Evolutionary conservation across 2,888 invertebrate species (phyloP), one percentile per base, ranked within the genome.

Genomic region (Cyaniris semiargus): DNA sequence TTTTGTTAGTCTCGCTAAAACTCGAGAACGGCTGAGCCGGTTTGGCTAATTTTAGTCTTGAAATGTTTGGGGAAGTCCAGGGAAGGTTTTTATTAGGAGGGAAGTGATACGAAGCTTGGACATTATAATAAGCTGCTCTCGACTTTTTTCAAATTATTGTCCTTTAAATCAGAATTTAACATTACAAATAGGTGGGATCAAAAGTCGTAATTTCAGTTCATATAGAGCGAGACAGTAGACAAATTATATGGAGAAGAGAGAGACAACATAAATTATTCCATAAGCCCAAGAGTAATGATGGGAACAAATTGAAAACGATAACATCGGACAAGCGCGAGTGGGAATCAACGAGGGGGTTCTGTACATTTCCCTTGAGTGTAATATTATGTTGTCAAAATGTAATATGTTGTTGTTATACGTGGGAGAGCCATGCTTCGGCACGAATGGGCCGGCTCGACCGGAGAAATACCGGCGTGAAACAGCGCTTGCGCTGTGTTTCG

Each of bases 221-320:
- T 34, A 70, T n/a, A 34, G 70, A 34, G n/a, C 70, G 70, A 31
- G 70, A 70, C 70, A 60, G 60, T 13, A 1, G 60, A 27, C 60
- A 60, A 60, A 60, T 60, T 58, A 58, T 10, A 21, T 18, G 53
- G 18, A 53, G 3, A 71, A 38, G 21, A 71, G 71, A n/a, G 71
- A 38, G 71, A 71, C n/a, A 38, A 71, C n/a, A 71, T 71, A 38
- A 71, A 71, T 71, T 71, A 66, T 38, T 34, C n/a, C 38, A 38
- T 71, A 38, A 71, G 66, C 66, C 66, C 66, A 31, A 71, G 71
- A 38, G 71, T 71, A 71, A 71, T 71, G 71, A 71, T 71, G 38
- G 38, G 21, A 38, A 71, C 71, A 71, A 71, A 71, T 71, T 71
- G 71, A 71, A 71, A 71, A 71, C 21, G 71, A 71, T 71, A 71